Base-by-base conservation (phyloP, 1,140 invertebrate genomes). In the Ceratosolen fusciceps region DNA sequence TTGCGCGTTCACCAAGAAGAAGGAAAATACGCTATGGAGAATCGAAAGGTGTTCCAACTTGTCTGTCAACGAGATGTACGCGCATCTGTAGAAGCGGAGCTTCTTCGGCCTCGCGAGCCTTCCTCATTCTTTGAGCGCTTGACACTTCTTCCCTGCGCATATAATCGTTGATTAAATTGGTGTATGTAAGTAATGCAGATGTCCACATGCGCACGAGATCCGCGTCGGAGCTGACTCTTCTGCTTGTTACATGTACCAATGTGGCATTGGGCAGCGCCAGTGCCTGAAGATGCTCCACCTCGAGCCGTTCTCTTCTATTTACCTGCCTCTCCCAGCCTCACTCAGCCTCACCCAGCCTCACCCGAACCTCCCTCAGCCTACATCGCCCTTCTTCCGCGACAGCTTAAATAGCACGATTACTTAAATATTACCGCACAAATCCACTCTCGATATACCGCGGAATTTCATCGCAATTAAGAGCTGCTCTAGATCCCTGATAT, bases 1-100 rank as follows among this genome's bases (percentile, higher is more conserved):
- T n/a, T n/a, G n/a, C n/a, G n/a, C n/a, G n/a, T n/a, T n/a, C 37
- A 52, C 2, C 29, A n/a, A 39, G 19, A 43, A 76, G 21, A 31
- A 68, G 37, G 26, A 37, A 12, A n/a, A 47, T 0, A 39, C 47
- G n/a, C 19, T 14, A 54, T 5, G 4, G 5, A 5, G 29, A 65
- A 65, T 65, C 19, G 60, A 62, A 71, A 83, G 81, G 83, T 84
- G 79, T 82, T 77, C 39, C 73, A 73, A 62, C 71, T 77, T 80
- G 79, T 77, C 77, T 74, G 77, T 76, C 74, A 76, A 77, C 67
- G 39, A 43, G 24, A 29, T 29, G 26, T 60, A 19, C 49, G 12
- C 70, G 14, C 29, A 37, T 37, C 14, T 37, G 19, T 26, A 19
- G 24, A 4, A 29, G 62, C 8, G 62, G 29, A 12, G n/a, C n/a